Base-by-base conservation (phyloP, 2,797 vertebrate genomes). In the Melanotaenia parkinsoni region DNA sequence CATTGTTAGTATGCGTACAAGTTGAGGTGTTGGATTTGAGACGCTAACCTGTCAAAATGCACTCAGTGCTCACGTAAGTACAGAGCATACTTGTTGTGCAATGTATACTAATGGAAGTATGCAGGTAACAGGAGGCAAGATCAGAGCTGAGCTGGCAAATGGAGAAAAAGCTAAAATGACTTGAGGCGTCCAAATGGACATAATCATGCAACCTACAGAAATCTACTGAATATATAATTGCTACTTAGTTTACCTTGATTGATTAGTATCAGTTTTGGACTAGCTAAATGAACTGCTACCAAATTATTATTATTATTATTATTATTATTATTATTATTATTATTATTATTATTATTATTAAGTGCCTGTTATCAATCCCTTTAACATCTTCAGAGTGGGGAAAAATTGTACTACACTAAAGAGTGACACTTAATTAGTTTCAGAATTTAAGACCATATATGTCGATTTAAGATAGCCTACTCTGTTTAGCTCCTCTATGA, bases 331-430 rank as follows among this genome's bases (percentile, higher is more conserved):
- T 85, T 67, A 84, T 82, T 59, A 80, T 89, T 79, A 79, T 72
- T 77, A 82, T 89, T 87, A 80, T 87, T 89, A 77, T 90, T 90
- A 87, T 92, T 94, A 92, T 94, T 92, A 94, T 95, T 93, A 95
- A 95, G 94, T 95, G 95, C 94, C 94, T 95, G 94, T 94, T 95
- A 93, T 90, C 79, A 88, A 95, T 94, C 95, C 94, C 94, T 95
- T 95, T 95, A 95, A 95, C 89, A 90, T 90, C 71, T 85, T 91
- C 85, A 70, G 73, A 88, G 72, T 82, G 70, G 85, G 77, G 68
- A 87, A 77, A 70, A 35, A 11, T 61, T 24, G 82, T 61, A 72
- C 77, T 72, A 80, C 75, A 77, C 73, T 75, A 62, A 82, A 24
- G 51, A 76, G 70, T 76, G 73, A 79, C 69, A 77, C 70, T 81